These are phyloP conservation scores for Epirrhoe tristata DNA, from an alignment of 2,888 invertebrate species.

Conservation along the genomic window DNA sequence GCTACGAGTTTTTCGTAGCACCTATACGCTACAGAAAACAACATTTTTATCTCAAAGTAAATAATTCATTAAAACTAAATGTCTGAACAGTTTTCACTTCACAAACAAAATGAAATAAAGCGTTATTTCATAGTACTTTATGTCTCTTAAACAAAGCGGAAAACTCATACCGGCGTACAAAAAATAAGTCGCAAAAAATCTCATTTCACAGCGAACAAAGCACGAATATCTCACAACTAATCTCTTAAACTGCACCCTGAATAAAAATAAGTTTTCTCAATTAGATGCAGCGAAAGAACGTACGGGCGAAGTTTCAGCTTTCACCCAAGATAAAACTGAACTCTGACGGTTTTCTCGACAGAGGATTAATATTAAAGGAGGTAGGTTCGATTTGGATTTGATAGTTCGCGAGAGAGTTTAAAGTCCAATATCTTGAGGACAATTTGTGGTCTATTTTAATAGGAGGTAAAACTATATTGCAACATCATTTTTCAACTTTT, in stretches of 20 bases:
- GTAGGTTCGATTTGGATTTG: constrained; percentile 52
- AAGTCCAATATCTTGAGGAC: constrained; percentile 23
- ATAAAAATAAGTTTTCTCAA: constrained; percentile 73
- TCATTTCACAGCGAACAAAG: constrained; percentile 41
- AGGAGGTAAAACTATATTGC: neutral
- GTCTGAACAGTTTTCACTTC: constrained; percentile 6
- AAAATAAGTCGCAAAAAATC: constrained; percentile 33
- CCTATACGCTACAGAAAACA: too few species aligned
- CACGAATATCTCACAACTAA: constrained; percentile 55
- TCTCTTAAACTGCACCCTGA: constrained; percentile 60
- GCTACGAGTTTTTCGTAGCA: too few species aligned
- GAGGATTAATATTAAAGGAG: constrained; percentile 72
- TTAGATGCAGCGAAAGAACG: constrained; percentile 72
- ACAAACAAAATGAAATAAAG: constrained; percentile 23
- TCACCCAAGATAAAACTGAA: constrained; percentile 72
- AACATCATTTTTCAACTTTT: neutral
- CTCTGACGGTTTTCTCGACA: constrained; percentile 66
- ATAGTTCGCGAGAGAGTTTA: constrained; percentile 32
- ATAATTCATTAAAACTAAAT: constrained; percentile 15
- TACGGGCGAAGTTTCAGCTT: constrained; percentile 72
- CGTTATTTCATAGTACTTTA: constrained; percentile 28
- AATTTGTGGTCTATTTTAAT: constrained; percentile 13
- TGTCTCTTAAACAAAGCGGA: constrained; percentile 31
- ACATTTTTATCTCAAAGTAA: constrained; percentile 3
- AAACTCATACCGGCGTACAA: constrained; percentile 31